These are phyloP conservation scores for Penaeus chinensis DNA, from an alignment of 1,140 invertebrate genomes.

Conservation along the genomic window DNA sequence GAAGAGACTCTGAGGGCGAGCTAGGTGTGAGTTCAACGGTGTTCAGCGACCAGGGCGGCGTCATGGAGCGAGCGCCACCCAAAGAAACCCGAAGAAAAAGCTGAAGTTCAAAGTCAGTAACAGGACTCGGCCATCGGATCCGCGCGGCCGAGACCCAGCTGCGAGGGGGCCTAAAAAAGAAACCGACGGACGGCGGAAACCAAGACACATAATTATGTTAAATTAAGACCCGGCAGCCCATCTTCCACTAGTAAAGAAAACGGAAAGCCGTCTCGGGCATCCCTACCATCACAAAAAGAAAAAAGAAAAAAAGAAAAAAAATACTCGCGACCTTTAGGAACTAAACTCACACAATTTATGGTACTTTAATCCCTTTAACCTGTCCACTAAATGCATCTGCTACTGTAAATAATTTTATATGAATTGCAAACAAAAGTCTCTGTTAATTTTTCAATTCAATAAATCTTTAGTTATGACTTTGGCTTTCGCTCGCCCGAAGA, in stretches of 20 bases:
- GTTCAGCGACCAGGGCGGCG: too few relatives aligned
- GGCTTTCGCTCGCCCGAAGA: conserved; percentile 29
- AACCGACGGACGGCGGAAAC: conserved; percentile 8
- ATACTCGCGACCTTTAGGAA: too few relatives aligned
- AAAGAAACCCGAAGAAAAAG: too few relatives aligned
- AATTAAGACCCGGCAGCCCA: conserved; percentile 5
- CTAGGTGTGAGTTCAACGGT: too few relatives aligned
- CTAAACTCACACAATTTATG: too few relatives aligned
- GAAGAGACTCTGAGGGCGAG: too few relatives aligned
- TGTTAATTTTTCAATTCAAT: conserved; percentile 34
- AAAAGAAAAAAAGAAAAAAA: too few relatives aligned
- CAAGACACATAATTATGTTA: conserved; percentile 28
- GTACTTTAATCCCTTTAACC: not conserved
- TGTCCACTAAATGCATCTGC: not conserved
- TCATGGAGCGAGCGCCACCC: too few relatives aligned
- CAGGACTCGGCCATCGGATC: too few relatives aligned
- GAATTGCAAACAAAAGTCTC: conserved; percentile 25
- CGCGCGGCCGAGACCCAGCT: too few relatives aligned
- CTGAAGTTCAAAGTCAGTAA: too few relatives aligned
- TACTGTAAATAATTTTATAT: conserved; percentile 11
- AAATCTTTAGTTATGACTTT: conserved; percentile 26
- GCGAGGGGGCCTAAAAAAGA: not conserved
- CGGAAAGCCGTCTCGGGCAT: not conserved
- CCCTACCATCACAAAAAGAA: not conserved
- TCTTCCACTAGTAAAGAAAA: conserved; percentile 12